These are phyloP conservation scores for Prinia subflava DNA, from an alignment of 2,113 vertebrate genomes.

Conservation along the genomic window DNA sequence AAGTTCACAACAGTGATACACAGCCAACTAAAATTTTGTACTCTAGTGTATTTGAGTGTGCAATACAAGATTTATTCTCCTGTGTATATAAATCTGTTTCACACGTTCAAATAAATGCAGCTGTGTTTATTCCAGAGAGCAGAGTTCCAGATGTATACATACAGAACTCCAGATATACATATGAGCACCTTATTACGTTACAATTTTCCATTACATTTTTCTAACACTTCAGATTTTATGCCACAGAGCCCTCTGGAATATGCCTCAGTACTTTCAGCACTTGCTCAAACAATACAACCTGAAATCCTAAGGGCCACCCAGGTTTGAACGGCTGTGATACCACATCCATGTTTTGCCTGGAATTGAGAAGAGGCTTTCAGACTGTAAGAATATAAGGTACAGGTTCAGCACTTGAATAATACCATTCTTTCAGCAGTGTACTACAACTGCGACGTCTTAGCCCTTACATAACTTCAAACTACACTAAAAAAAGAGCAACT, in stretches of 20 bases:
- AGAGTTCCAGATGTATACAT: conserved; percentile 50
- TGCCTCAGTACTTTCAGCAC: conserved; percentile 9
- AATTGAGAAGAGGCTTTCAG: conserved; percentile 15
- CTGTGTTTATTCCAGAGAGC: conserved; percentile 62
- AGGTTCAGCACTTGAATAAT: conserved; percentile 2
- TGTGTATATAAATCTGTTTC: conserved; percentile 53
- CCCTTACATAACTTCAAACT: background rate
- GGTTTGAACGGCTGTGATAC: background rate
- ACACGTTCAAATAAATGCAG: conserved; percentile 61
- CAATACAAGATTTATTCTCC: conserved; percentile 8
- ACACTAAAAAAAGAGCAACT: background rate
- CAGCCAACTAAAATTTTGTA: background rate
- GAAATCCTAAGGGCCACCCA: conserved; percentile 41
- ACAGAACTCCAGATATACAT: conserved; percentile 22
- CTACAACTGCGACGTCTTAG: background rate
- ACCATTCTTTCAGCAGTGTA: background rate
- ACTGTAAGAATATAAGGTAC: background rate
- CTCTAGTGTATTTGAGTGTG: background rate
- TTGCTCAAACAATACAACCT: conserved; percentile 27
- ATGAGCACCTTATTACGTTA: conserved; percentile 50
- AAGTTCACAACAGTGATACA: background rate
- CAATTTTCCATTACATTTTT: conserved; percentile 61
- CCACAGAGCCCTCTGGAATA: conserved; percentile 44
- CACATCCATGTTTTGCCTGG: conserved; percentile 10
- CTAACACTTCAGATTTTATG: conserved; percentile 24